Evolutionary conservation across 2,888 invertebrate genomes (phyloP), one percentile per base, ranked within the genome.

Genomic region (Archaeoteleia sp.): DNA sequence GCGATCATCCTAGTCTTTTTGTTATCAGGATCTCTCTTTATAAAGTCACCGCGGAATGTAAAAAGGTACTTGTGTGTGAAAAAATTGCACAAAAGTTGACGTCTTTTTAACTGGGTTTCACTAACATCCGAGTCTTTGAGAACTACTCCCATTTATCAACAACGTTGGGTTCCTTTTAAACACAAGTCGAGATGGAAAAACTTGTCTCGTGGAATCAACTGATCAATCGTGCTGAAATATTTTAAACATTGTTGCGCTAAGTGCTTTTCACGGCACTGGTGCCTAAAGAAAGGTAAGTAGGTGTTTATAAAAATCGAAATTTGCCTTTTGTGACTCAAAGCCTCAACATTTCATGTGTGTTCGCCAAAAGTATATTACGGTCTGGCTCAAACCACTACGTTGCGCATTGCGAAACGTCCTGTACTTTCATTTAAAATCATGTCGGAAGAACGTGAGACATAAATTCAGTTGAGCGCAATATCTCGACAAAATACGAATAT

Each of bases 31-130:
- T 5, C 17, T 39, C 17, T 35, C 8, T 35, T 35, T n/a, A 7
- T n/a, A 14, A 2, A 14, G 1, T 7, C 35, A n/a, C 9, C 7
- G 27, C 25, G 17, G 14, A 14, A n/a, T 23, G 27, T 20, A 1
- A 39, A 39, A 39, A 15, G 25, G 40, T 10, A 13, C 10, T 40
- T 40, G 27, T 23, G n/a, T 8, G 20, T 1, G 10, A 40, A 25
- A 23, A 27, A 25, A 23, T 12, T 10, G 12, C 15, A 40, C 23
- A 25, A 40, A 40, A 12, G 10, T 40, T 39, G 40, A 40, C 23
- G 8, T 27, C 40, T 1, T 40, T 40, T 20, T 4, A 40, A 40
- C 3, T 23, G 40, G 23, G 40, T 13, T 40, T 40, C 20, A n/a
- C 10, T 10, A 27, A 25, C 35, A 15, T 40, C 12, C 40, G 10